Evolutionary conservation across 2,888 invertebrate species (phyloP), one percentile per base, ranked within the genome.

Genomic region (Athetis lepigone): DNA sequence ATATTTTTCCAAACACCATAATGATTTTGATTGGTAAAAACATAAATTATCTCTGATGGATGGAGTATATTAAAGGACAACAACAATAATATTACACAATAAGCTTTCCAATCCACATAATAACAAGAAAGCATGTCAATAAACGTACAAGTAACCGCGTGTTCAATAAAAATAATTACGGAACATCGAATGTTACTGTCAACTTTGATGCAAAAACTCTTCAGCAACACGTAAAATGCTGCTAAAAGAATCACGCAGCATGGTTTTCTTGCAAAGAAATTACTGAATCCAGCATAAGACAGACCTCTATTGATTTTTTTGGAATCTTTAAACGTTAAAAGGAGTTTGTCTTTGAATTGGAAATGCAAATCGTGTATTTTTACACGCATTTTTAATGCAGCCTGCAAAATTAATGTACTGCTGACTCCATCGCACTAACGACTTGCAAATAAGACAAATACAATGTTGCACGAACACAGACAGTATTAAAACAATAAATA

Each of bases 401-500:
- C 43, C 23, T 43, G 5, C 25, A 19, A 19, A 69, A 18, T 23
- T 19, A 37, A n/a, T 29, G 27, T 45, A 19, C 4, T 42, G 29
- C 11, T 60, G 4, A 60, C 39, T 27, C 16, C 19, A 40, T 33
- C 19, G 50, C 29, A 42, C n/a, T 46, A 40, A 66, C 56, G 47
- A 16, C 57, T 68, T 19, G 18, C 43, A 63, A 52, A 57, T 46
- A 27, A 55, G 13, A 45, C 51, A 49, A 47, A 70, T 46, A 63
- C 47, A 60, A 58, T 52, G 42, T 52, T 49, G 66, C 66, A 58
- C 51, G 73, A 75, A 68, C 63, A 76, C 43, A 61, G 33, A 70
- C 21, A 52, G 60, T n/a, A 13, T 58, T 19, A 65, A 51, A 47
- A 57, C 27, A 51, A 50, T n/a, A 19, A 45, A 49, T 62, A 59